Evolutionary conservation across 37 sponge, comb jelly and placozoan species (phyloP), one percentile per base, ranked within the genome.

Genomic region (Hexactinellida sp.): DNA sequence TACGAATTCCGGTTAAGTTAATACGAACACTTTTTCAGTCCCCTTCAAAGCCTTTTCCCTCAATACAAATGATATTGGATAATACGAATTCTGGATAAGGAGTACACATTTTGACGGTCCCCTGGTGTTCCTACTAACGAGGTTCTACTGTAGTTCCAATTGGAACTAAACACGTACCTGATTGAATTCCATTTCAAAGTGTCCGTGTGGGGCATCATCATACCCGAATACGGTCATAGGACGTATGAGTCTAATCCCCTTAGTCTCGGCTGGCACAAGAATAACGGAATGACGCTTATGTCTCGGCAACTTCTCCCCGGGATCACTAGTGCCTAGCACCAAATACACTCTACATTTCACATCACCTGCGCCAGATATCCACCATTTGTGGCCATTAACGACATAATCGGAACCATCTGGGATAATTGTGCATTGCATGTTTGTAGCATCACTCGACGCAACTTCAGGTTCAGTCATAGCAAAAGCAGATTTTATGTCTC

Each of bases 401-500:
- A 93, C 84, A 54, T 92, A 96, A 0, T 84, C 41, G 54, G 84
- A 83, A 0, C 93, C 93, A 52, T 89, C 88, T 0, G 89, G 87
- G 0, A 38, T 38, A 82, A 94, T 92, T 28, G 90, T 63, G 54
- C 86, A 84, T 16, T 38, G 16, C 37, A 96, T 94, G 83, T 96
- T 96, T 28, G 91, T 96, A 55, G 97, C 97, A 92, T 96, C 97
- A 82, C 91, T 90, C 25, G 97, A 96, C 0, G 94, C 94, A 30
- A 96, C 94, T 55, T 36, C 87, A 21, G 90, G 90, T 38, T 90
- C 90, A 32, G 97, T 91, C 97, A 96, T 96, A 37, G 90, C 54
- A 83, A 92, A 96, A 37, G 90, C 90, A 0, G 97, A 96, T 36
- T 94, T 87, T 39, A 96, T 94, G 84, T 89, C 84, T 35, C 97